Conservation (phyloP, 1,140 invertebrate species). For the Drosophila asahinai region DNA sequence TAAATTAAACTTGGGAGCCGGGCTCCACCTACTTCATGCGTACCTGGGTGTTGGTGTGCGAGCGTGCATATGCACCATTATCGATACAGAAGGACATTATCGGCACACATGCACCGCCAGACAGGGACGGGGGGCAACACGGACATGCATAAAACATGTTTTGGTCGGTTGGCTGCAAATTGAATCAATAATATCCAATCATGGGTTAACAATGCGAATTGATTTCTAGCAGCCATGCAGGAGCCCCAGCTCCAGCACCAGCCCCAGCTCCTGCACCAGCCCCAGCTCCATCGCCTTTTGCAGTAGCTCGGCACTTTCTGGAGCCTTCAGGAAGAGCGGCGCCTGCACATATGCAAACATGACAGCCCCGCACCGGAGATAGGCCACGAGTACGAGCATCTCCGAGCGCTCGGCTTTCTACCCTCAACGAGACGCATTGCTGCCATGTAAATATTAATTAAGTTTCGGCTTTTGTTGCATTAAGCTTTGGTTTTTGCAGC, state of each 20-base stretch:
- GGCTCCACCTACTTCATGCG: conserved; percentile 21
- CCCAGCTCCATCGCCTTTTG: conserved; percentile 6
- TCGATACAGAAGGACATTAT: conserved; percentile 73
- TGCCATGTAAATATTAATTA: conserved; percentile 82
- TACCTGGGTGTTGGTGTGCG: conserved; percentile 32
- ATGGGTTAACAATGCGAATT: conserved; percentile 84
- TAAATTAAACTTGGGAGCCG: conserved; percentile 63
- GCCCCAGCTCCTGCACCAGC: not conserved
- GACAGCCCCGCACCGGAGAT: conserved; percentile 51
- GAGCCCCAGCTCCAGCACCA: conserved; percentile 1
- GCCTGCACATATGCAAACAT: conserved; percentile 60
- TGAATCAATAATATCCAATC: conserved; percentile 85
- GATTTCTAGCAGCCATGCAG: conserved; percentile 79
- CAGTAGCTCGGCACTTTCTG: not conserved
- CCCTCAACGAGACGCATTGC: conserved; percentile 29
- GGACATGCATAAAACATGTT: conserved; percentile 79
- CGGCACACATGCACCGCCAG: conserved; percentile 40
- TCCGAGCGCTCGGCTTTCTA: not conserved
- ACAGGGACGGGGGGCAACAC: conserved; percentile 5
- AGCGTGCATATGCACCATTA: conserved; percentile 74
- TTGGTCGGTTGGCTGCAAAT: conserved; percentile 78
- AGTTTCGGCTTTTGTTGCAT: conserved; percentile 77
- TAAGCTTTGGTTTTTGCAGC: conserved; percentile 55
- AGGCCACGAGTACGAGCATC: conserved; percentile 37
- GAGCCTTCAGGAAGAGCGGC: conserved; percentile 17